Conservation (phyloP, 2,888 invertebrate genomes). For the Candidula unifasciata region DNA sequence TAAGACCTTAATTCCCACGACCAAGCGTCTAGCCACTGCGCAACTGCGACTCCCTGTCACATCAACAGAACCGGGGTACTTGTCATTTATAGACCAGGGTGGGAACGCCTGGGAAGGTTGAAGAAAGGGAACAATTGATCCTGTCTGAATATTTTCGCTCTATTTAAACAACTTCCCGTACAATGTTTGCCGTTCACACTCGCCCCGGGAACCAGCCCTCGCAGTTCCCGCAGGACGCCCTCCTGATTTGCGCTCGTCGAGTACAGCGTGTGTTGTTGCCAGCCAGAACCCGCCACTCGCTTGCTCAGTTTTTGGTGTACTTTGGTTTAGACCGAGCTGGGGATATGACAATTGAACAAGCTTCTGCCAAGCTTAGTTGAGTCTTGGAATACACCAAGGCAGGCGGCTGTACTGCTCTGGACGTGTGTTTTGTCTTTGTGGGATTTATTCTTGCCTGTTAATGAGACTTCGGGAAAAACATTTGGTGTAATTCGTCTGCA, state of each 20-base stretch:
- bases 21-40: no score
- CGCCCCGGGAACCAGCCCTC: conserved; percentile 26
- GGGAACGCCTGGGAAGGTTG: not conserved
- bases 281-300: not conserved
- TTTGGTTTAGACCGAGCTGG: not conserved
- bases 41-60: no score
- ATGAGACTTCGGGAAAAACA: not conserved
- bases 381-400: not conserved
- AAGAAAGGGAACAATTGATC: conserved; percentile 18
- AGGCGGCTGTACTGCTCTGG: not conserved
- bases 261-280: conserved; percentile 33
- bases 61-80: no score
- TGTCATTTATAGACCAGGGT: not conserved
- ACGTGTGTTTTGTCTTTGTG: conserved; percentile 12
- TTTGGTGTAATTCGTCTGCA: not conserved
- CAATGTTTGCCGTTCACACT: conserved; percentile 44
- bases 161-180: conserved; percentile 37
- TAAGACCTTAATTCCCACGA: no score
- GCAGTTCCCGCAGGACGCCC: conserved; percentile 26
- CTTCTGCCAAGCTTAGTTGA: not conserved
- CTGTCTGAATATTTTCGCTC: conserved; percentile 29
- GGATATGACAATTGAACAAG: not conserved
- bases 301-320: not conserved
- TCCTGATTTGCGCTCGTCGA: conserved; percentile 23
- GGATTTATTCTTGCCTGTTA: conserved; percentile 16